Conservation (phyloP, 2,113 vertebrate species). For the Ptychochromis oligacanthus region DNA sequence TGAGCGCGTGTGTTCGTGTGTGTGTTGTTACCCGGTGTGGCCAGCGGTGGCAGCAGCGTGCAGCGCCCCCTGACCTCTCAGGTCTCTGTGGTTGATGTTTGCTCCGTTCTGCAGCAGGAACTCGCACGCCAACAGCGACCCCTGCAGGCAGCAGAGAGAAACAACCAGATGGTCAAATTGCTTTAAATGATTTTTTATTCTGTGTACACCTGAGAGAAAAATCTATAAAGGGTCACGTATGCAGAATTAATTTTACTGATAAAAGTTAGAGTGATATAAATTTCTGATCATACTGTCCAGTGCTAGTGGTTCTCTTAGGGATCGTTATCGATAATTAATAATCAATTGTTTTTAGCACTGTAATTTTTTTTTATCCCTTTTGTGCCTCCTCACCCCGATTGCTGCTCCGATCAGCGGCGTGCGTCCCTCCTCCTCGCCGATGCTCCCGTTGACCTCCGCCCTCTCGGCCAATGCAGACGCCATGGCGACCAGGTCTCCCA, state of each 20-base stretch:
- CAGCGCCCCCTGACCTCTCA: constrained; percentile 76
- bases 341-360: background rate
- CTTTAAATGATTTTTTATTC: background rate
- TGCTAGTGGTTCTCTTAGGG: background rate
- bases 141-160: constrained; percentile 55
- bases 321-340: background rate
- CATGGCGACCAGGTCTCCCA: constrained; percentile 75
- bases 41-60: constrained; percentile 77
- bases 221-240: background rate
- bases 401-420: constrained; percentile 79
- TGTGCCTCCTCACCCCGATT: constrained; percentile 65
- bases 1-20: background rate
- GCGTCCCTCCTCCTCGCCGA: constrained; percentile 64
- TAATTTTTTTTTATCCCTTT: background rate
- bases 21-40: constrained; percentile 75
- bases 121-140: constrained; percentile 79
- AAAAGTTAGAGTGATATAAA: too few species aligned
- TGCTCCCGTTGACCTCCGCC: constrained; percentile 72
- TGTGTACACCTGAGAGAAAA: background rate
- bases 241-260: fast-evolving
- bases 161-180: background rate
- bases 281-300: too few species aligned
- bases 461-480: constrained; percentile 71
- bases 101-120: constrained; percentile 81
- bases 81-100: constrained; percentile 79